Conservation (phyloP, 64 coral and sea anemone species). For the Dendrophyllia cribrosa region DNA sequence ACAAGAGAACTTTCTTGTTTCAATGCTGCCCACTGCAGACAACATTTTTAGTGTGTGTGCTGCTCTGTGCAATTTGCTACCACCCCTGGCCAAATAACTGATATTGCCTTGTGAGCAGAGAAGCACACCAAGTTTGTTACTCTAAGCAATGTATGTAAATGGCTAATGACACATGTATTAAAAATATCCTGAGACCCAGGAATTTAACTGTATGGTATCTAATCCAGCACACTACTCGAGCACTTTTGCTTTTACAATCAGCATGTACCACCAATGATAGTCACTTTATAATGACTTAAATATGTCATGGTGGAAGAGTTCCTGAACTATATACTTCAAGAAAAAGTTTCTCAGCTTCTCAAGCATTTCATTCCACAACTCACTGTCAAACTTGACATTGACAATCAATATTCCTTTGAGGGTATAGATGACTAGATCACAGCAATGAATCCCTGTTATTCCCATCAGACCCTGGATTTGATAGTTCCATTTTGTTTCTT, state of each 20-base stretch:
- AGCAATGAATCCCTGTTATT: not conserved
- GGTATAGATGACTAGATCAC: slow-evolving; percentile 24
- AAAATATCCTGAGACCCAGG: too few relatives aligned
- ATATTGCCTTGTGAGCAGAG: too few relatives aligned
- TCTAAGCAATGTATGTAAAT: too few relatives aligned
- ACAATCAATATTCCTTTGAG: slow-evolving; percentile 24
- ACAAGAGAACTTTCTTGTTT: slow-evolving; percentile 68
- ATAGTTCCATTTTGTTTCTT: slow-evolving; percentile 37
- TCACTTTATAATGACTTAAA: slow-evolving; percentile 21
- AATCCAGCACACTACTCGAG: too few relatives aligned
- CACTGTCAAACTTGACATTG: slow-evolving; percentile 17
- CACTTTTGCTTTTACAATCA: not conserved
- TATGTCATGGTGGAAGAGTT: slow-evolving; percentile 27
- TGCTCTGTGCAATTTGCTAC: slow-evolving; percentile 53
- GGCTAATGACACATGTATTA: too few relatives aligned
- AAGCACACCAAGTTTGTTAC: too few relatives aligned
- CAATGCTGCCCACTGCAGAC: slow-evolving; percentile 50
- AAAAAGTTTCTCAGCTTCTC: slow-evolving; percentile 18
- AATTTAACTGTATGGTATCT: too few relatives aligned
- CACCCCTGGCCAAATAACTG: slow-evolving; percentile 33
- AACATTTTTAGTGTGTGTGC: slow-evolving; percentile 69
- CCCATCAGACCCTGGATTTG: not conserved
- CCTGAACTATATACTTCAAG: not conserved
- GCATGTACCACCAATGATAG: not conserved
- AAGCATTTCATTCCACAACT: slow-evolving; percentile 30